Conservation (phyloP, 2,113 vertebrate genomes). For the Dryoscopus gambensis region DNA sequence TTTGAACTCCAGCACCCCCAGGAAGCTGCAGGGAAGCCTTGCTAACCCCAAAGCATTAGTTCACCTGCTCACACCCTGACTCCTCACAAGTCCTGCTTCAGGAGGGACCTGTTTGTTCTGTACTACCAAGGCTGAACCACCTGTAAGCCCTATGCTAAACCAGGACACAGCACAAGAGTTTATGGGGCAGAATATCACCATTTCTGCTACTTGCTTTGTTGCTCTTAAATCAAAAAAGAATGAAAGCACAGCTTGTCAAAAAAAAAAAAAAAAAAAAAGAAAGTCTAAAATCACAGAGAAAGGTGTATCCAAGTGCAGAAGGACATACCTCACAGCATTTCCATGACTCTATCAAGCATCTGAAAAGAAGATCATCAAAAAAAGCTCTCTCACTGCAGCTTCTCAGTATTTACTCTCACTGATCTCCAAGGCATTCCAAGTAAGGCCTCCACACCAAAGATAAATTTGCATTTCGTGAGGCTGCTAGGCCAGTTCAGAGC, state of each 20-base stretch:
- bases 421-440: background rate
- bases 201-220: background rate
- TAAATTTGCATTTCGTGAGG: background rate
- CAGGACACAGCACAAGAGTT: background rate
- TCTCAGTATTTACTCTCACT: background rate
- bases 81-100: background rate
- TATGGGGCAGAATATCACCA: rapidly evolving
- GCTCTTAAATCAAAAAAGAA: background rate
- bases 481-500: background rate
- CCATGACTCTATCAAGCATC: background rate
- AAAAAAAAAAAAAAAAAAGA: background rate
- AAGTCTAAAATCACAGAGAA: background rate
- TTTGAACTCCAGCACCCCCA: background rate
- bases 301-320: background rate
- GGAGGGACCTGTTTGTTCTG: background rate
- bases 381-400: background rate
- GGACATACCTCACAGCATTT: background rate
- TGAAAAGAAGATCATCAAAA: background rate
- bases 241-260: background rate
- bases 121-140: background rate
- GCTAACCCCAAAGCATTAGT: background rate
- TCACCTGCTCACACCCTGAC: background rate
- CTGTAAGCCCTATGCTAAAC: background rate
- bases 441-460: background rate
- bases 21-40: background rate